Evolutionary conservation across 2,888 invertebrate genomes (phyloP).

Genomic region (Brachyopa scutellaris): DNA sequence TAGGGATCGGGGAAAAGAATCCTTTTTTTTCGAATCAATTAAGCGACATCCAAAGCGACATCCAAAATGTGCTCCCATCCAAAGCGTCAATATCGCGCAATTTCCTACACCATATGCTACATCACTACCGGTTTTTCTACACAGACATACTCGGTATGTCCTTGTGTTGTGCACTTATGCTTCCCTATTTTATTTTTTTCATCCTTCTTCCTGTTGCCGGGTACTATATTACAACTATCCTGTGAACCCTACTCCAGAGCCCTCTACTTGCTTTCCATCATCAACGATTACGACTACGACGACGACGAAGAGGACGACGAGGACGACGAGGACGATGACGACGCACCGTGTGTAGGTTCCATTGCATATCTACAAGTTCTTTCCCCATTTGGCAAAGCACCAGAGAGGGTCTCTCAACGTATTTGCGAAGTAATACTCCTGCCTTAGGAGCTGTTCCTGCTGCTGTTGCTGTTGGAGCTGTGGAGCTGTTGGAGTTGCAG

Average conservation of each 20-base stretch:
- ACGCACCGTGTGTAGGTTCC: background rate
- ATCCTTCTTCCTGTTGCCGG: conserved; percentile 28
- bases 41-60: too few relatives aligned
- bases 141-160: background rate
- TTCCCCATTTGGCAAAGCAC: conserved; percentile 12
- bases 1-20: too few relatives aligned
- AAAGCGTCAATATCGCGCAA: conserved; percentile 13
- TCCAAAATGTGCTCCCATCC: too few relatives aligned
- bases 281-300: conserved; percentile 8
- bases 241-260: conserved; percentile 19
- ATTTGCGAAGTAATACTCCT: conserved; percentile 25
- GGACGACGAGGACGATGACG: background rate
- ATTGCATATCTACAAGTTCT: conserved; percentile 38
- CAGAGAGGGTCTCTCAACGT: conserved; percentile 8
- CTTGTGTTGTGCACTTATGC: conserved; percentile 2
- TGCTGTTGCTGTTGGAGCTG: conserved; percentile 4
- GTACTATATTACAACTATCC: conserved; percentile 24
- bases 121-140: conserved; percentile 4
- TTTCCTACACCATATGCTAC: background rate
- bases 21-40: too few relatives aligned
- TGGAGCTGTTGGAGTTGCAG: conserved; percentile 7
- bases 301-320: conserved; percentile 2
- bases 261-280: conserved; percentile 35
- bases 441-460: conserved; percentile 6
- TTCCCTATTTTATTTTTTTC: background rate